Conservation (phyloP, 2,113 vertebrate species). For the Cyanoramphus novaezelandiae region DNA sequence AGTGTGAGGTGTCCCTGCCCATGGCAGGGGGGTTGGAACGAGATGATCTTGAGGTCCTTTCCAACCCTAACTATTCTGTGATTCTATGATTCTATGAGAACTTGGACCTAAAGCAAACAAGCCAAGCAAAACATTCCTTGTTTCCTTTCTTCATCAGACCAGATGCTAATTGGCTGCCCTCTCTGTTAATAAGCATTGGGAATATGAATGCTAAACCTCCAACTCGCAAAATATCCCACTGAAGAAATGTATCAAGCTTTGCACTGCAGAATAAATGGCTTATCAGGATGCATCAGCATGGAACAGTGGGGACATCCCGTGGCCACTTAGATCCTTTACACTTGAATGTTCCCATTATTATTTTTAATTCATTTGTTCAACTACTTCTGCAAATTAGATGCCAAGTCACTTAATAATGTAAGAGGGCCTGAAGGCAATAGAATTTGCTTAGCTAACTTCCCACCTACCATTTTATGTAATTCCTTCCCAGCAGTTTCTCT, state of each 20-base stretch:
- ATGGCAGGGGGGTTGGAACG: too few relatives aligned
- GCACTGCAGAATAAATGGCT: not conserved
- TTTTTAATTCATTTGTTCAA: not conserved
- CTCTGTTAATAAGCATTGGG: not conserved
- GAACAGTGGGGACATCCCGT: slow-evolving; percentile 65
- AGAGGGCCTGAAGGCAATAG: not conserved
- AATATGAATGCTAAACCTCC: not conserved
- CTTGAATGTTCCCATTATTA: not conserved
- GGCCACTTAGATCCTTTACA: slow-evolving; percentile 21
- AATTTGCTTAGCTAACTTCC: not conserved
- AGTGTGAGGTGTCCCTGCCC: too few relatives aligned
- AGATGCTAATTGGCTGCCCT: not conserved
- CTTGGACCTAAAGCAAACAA: not conserved
- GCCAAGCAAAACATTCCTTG: not conserved
- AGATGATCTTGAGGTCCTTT: too few relatives aligned
- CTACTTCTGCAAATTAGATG: not conserved
- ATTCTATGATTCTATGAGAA: not conserved
- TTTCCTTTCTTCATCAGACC: not conserved
- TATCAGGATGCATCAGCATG: not conserved
- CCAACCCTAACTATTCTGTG: too few relatives aligned
- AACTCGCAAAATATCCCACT: not conserved
- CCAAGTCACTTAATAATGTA: not conserved
- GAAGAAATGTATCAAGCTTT: not conserved
- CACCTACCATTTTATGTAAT: not conserved
- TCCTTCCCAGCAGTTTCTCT: not conserved